Evolutionary conservation across 2,113 vertebrate genomes (phyloP).

Genomic region (Orycteropus afer): DNA sequence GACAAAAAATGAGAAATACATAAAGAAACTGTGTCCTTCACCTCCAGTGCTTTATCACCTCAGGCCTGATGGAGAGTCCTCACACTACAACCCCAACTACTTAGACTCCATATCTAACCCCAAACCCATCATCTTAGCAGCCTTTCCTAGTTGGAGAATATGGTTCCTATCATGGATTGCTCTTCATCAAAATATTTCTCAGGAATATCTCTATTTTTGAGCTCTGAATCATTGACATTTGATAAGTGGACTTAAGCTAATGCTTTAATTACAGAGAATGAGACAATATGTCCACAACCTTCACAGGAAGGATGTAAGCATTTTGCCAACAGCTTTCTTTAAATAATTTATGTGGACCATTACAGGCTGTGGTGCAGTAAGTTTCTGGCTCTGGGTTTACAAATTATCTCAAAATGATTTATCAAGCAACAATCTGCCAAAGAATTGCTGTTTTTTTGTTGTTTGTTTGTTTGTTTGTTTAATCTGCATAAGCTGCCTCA

Average conservation of each 20-base stretch:
- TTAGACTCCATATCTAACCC: background rate
- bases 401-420: too few relatives aligned
- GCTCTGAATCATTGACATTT: background rate
- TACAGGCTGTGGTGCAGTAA: background rate
- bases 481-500: too few relatives aligned
- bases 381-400: too few relatives aligned
- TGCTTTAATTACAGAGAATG: background rate
- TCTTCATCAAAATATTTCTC: background rate
- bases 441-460: too few relatives aligned
- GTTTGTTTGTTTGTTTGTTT: too few relatives aligned
- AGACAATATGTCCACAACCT: background rate
- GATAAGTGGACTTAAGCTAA: slow-evolving; percentile 8
- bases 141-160: background rate
- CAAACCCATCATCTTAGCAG: background rate
- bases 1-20: background rate
- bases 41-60: background rate
- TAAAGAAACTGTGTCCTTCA: background rate
- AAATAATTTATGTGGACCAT: background rate
- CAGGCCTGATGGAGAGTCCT: background rate
- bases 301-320: background rate
- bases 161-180: too few relatives aligned
- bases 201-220: background rate
- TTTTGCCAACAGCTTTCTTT: background rate
- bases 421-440: too few relatives aligned
- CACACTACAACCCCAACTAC: background rate